Evolutionary conservation across 1,140 invertebrate genomes (phyloP).

Genomic region (Calephelis virginiensis): DNA sequence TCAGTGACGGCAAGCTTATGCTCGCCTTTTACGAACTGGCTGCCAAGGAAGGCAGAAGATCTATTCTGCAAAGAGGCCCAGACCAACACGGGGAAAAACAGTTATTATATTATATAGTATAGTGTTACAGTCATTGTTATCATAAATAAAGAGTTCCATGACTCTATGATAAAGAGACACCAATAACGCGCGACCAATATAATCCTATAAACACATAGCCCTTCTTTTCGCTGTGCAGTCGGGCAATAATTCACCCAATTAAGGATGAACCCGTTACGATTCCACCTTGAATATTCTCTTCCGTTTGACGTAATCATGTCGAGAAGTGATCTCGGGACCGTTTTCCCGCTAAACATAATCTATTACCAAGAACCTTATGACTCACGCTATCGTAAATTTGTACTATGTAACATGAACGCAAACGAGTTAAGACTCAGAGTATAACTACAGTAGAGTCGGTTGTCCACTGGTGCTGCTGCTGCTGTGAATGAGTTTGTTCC

Average conservation of each 20-base stretch:
- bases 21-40: no score
- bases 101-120: no score
- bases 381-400: neutral
- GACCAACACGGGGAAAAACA: no score
- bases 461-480: neutral
- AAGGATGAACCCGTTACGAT: neutral
- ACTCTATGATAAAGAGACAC: no score
- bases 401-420: neutral
- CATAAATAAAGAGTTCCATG: no score
- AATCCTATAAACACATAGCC: no score
- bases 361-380: slow-evolving; percentile 13
- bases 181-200: no score
- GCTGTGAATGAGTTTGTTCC: neutral
- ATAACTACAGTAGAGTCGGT: neutral
- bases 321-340: neutral
- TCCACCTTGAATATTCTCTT: slow-evolving; percentile 4
- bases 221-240: no score
- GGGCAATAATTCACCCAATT: neutral
- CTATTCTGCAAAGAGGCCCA: no score
- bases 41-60: no score
- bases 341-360: slow-evolving; percentile 12
- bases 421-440: neutral
- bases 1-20: no score
- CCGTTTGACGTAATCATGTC: slow-evolving; percentile 6
- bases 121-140: no score